These are phyloP conservation scores for Mongoloraphidia duomilia DNA, from an alignment of 2,888 invertebrate species.

Conservation along the genomic window DNA sequence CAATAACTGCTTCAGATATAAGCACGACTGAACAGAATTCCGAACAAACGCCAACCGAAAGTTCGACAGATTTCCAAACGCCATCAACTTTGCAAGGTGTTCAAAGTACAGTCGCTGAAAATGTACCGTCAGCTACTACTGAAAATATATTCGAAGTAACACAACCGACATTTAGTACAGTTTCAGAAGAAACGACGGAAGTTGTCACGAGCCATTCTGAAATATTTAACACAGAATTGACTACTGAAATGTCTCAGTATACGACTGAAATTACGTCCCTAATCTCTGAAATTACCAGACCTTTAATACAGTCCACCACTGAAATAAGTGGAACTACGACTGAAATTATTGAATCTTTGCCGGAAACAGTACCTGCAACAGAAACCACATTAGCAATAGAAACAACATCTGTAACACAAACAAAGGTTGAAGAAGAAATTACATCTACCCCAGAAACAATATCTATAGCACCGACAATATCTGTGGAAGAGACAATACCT, in stretches of 20 bases:
- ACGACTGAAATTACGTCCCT: too few species aligned
- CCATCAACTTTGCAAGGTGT: too few species aligned
- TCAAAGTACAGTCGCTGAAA: too few species aligned
- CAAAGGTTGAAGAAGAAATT: conserved; percentile 1
- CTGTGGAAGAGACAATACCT: conserved; percentile 6
- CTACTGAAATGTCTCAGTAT: too few species aligned
- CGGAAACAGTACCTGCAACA: background rate
- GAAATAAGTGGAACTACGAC: background rate
- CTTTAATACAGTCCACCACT: background rate
- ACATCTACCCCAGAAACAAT: conserved; percentile 8
- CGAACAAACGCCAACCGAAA: too few species aligned
- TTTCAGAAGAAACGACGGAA: background rate
- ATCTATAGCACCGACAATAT: conserved; percentile 9
- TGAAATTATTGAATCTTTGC: background rate
- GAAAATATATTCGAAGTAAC: background rate
- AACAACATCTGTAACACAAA: conserved; percentile 3
- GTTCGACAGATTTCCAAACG: too few species aligned
- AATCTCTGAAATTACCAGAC: too few species aligned
- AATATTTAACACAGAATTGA: too few species aligned
- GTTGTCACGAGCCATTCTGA: too few species aligned
- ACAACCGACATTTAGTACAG: background rate
- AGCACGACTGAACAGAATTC: background rate
- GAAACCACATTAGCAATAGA: background rate
- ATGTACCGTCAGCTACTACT: conserved; percentile 1
- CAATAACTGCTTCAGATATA: conserved; percentile 1